Base-by-base conservation (phyloP, 2,113 vertebrate species). In the Grallaria varia region DNA sequence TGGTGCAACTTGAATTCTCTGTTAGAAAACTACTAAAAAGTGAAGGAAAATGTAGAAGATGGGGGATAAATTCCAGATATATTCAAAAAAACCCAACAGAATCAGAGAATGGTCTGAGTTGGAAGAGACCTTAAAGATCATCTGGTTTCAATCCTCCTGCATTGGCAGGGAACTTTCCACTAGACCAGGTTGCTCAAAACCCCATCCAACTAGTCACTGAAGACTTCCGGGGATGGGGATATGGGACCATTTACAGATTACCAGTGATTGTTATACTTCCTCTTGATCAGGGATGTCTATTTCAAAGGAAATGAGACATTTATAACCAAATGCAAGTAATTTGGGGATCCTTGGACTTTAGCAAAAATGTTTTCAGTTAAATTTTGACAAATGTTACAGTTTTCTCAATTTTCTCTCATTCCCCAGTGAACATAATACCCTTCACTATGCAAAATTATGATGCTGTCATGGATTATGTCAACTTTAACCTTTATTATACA, bases 401-500 rank as follows among this genome's bases (percentile, higher is more conserved):
- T 90, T 56, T 68, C 42, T 82, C 62, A 33, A 72, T 93, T 95
- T 91, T 89, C 31, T 82, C 11, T 88, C 58, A 74, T 84, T 92
- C 52, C 5, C 21, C 23, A 37, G 23, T 40, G 91, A 92, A 74
- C 27, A 44, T 37, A 63, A 19, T 73, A 77, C 58, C 25, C 39
- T 81, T 83, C 40, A 8, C 59, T 66, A 9, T 15, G 66, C 67
- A 87, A 78, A 94, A 95, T 86, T 81, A 44, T 28, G 9, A 67
- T 77, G 40, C 77, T 85, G 68, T 89, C 60, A 82, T 33, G 66
- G 86, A 56, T 85, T 93, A 59, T 93, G 68, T 82, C 90, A 95
- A 58, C 73, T 89, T 91, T 95, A 97, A 91, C 90, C 63, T 91
- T 94, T 87, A 89, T 88, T 84, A 53, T 18, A 77, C 62, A 67